Evolutionary conservation across 2,888 invertebrate species (phyloP).

Genomic region (Clanis bilineata): DNA sequence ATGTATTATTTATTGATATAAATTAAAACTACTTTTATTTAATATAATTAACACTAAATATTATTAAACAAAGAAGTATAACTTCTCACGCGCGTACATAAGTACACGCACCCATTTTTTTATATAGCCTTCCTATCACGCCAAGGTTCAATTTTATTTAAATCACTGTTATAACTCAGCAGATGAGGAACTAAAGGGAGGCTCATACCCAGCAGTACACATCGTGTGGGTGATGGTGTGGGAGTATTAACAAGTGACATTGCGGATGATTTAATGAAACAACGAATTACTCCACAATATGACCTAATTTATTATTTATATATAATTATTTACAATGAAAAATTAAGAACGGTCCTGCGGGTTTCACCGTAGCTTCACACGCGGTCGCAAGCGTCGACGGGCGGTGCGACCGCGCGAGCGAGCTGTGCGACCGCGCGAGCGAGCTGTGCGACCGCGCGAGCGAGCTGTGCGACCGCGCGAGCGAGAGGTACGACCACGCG

Average conservation of each 20-base stretch:
- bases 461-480: slow-evolving; percentile 46
- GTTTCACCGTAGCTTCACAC: slow-evolving; percentile 15
- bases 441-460: slow-evolving; percentile 25
- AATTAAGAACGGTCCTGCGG: slow-evolving; percentile 13
- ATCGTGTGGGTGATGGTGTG: too few species aligned
- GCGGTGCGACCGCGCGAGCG: too few species aligned
- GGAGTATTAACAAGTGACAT: neutral
- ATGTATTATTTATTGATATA: too few species aligned
- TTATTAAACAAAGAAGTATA: too few species aligned
- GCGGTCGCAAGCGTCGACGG: slow-evolving; percentile 16
- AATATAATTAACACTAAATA: too few species aligned
- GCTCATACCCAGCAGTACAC: neutral
- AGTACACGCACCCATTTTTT: too few species aligned
- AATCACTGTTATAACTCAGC: too few species aligned
- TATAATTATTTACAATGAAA: slow-evolving; percentile 28
- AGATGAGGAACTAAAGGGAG: slow-evolving; percentile 25
- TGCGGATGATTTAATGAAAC: neutral
- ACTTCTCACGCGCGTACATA: too few species aligned
- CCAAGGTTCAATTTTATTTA: too few species aligned
- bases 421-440: slow-evolving; percentile 18
- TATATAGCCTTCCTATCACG: too few species aligned
- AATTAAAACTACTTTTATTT: too few species aligned
- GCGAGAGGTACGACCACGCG: slow-evolving; percentile 14
- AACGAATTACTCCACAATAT: neutral
- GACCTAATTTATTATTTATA: slow-evolving; percentile 27